These are phyloP conservation scores for Troglohyphantes excavatus DNA, from an alignment of 2,888 invertebrate genomes.

Conservation along the genomic window DNA sequence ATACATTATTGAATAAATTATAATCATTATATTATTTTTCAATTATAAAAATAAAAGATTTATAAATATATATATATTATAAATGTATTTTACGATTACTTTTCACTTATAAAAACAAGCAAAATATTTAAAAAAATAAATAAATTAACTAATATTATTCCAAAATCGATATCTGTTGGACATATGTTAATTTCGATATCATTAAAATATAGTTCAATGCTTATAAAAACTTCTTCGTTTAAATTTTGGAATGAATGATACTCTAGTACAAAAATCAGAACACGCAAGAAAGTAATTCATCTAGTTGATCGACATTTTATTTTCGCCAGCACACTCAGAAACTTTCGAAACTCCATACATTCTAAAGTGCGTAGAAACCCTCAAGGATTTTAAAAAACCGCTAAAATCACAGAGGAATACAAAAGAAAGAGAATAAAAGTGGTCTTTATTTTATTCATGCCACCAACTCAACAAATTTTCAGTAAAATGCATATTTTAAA, in stretches of 20 bases:
- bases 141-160: too few species aligned
- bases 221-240: neutral
- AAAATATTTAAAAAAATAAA: too few species aligned
- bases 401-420: neutral
- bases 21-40: too few species aligned
- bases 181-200: neutral
- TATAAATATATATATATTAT: too few species aligned
- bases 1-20: too few species aligned
- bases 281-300: slow-evolving; percentile 13
- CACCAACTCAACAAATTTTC: neutral
- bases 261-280: neutral
- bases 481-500: neutral
- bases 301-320: neutral
- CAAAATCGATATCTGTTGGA: neutral
- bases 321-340: neutral
- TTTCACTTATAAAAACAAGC: too few species aligned
- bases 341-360: neutral
- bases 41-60: too few species aligned
- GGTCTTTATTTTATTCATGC: neutral
- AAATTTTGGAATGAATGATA: slow-evolving; percentile 15
- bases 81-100: too few species aligned
- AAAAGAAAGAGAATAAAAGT: neutral
- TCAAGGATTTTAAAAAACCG: neutral
- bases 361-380: neutral
- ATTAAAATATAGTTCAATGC: neutral